Evolutionary conservation across 2,113 vertebrate genomes (phyloP), one percentile per base, ranked within the genome.

Genomic region (Gadus chalcogrammus): DNA sequence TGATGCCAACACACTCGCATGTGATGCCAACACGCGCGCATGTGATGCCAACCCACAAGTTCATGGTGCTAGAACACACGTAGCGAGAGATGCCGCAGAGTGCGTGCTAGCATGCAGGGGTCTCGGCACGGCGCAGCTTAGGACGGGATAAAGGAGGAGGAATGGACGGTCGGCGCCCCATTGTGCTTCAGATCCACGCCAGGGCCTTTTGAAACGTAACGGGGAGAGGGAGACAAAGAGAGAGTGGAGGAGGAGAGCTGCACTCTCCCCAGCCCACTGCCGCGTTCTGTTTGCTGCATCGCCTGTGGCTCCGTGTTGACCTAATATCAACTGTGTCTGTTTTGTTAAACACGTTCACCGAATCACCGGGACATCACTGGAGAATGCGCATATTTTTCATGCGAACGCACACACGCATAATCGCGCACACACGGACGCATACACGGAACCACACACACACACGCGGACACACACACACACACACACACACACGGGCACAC

Each of bases 121-220:
- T 24, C 24, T 24, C 24, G 24, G 24, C 24, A 24, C 24, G 1
- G 24, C 83, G 82, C 86, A 84, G 87, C 84, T 89, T 89, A 89
- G 84, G 87, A 87, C 82, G 35, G 87, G 87, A 90, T 89, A 90
- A 90, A 90, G 89, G 88, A 87, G 74, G 73, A 81, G 78, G 85
- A 85, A 80, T 79, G 85, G 85, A 84, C 83, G 11, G 8, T 48
- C 42, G 81, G 86, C 60, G 79, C 74, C 77, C 86, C 83, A 83
- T 88, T 87, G 85, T 85, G 81, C 85, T 85, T 82, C 83, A 84
- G 88, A 90, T 85, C 82, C 89, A 80, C 82, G 85, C 74, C 78
- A 80, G 81, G 86, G 84, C 4, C 87, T 87, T 86, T 89, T 91
- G 85, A 89, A 84, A 84, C 86, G 83, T 86, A 83, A 55, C 71